Evolutionary conservation across 2,113 vertebrate species (phyloP).

Genomic region (Melanerpes aurifrons): DNA sequence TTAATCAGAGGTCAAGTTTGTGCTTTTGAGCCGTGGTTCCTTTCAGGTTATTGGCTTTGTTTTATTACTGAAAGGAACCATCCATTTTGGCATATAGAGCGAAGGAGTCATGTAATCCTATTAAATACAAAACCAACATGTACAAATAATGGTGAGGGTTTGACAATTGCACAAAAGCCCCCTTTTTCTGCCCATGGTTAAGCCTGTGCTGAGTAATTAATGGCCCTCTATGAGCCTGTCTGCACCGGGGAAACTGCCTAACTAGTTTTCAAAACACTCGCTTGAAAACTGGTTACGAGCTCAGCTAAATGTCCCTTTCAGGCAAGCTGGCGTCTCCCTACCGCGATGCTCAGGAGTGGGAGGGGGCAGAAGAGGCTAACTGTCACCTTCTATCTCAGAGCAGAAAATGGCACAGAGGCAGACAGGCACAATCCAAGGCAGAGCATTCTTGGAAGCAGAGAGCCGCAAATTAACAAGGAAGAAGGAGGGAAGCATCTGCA

Average conservation of each 20-base stretch:
- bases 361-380: not conserved
- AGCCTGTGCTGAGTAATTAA: conserved; percentile 53
- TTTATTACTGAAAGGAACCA: conserved; percentile 78
- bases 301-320: not conserved
- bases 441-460: not conserved
- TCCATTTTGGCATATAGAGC: conserved; percentile 72
- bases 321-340: not conserved
- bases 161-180: conserved; percentile 60
- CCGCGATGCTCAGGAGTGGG: not conserved
- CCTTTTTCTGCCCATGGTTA: conserved; percentile 34
- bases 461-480: not conserved
- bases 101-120: conserved; percentile 74
- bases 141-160: conserved; percentile 71
- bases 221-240: conserved; percentile 9
- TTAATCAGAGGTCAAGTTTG: conserved; percentile 74
- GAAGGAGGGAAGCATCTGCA: not conserved
- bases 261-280: conserved; percentile 33
- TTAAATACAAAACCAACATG: conserved; percentile 71
- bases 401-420: not conserved
- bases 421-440: not conserved
- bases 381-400: not conserved
- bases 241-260: conserved; percentile 49
- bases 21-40: conserved; percentile 68
- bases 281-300: not conserved
- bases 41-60: conserved; percentile 75